Evolutionary conservation across 92 coral and sea anemone genomes (phyloP).

Genomic region (Hydrozoanthus gracilis): DNA sequence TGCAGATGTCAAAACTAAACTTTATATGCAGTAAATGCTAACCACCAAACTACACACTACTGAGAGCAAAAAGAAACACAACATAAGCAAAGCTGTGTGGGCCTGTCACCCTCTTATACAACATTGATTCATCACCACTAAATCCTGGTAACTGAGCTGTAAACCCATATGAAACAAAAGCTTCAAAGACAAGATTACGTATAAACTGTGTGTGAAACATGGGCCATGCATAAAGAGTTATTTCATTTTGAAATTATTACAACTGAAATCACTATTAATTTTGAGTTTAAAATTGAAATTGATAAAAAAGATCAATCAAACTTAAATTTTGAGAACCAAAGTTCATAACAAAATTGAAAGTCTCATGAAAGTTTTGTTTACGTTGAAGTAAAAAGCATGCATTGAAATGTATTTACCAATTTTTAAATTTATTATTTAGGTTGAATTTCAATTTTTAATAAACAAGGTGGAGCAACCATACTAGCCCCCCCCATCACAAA

Average conservation of each 20-base stretch:
- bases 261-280: conserved; percentile 25
- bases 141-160: conserved; percentile 29
- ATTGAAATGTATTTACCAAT: too few relatives aligned
- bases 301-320: too few relatives aligned
- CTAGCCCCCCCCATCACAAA: too few relatives aligned
- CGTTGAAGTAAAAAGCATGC: too few relatives aligned
- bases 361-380: too few relatives aligned
- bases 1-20: conserved; percentile 25
- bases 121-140: conserved; percentile 27
- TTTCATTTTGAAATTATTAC: conserved; percentile 24
- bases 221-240: conserved; percentile 29
- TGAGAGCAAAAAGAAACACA: conserved; percentile 17
- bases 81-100: conserved; percentile 29
- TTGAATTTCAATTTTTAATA: too few relatives aligned
- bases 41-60: conserved; percentile 29
- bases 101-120: conserved; percentile 29
- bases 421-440: too few relatives aligned
- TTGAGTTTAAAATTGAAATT: conserved; percentile 5
- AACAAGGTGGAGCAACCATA: too few relatives aligned
- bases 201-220: conserved; percentile 27
- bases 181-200: conserved; percentile 27
- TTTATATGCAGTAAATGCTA: conserved; percentile 22
- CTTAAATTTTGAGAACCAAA: too few relatives aligned
- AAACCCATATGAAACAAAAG: conserved; percentile 27
- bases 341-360: too few relatives aligned